A percentile compares a stretch with the other conserved stretches of the same genome.
phyloP scores from a whole-genome alignment of 2,113 vertebrate genomes.

The Arvicanthis niloticus region DNA sequence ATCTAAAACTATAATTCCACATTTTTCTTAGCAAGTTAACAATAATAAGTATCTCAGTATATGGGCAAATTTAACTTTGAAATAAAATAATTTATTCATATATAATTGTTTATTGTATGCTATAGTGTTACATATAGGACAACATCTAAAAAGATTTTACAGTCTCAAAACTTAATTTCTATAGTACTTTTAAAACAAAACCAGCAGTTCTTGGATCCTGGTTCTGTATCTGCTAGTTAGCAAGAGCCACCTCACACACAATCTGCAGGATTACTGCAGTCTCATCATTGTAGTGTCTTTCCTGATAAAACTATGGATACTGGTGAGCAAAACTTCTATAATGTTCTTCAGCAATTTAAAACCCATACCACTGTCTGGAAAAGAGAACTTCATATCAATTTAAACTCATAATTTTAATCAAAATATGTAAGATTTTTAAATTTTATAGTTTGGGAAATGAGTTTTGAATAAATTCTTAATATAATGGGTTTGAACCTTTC shows the following conservation, averaged over 20 bases:
- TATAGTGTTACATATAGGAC: background rate
- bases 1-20: background rate
- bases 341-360: background rate
- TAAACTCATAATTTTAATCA: background rate
- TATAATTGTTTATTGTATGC: background rate
- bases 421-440: background rate
- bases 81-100: background rate
- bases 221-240: background rate
- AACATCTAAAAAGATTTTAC: background rate
- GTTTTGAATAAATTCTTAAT: background rate
- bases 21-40: background rate
- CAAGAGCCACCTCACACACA: background rate
- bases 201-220: background rate
- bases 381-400: background rate
- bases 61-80: background rate
- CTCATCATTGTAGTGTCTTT: background rate
- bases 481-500: background rate
- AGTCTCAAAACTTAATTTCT: background rate
- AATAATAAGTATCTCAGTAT: too few species aligned
- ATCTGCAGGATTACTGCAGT: too few species aligned
- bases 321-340: background rate
- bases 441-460: background rate
- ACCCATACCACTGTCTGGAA: background rate
- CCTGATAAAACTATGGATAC: background rate
- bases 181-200: background rate